phyloP scores from a whole-genome alignment of 2,888 invertebrate genomes.

The Elegia similella region DNA sequence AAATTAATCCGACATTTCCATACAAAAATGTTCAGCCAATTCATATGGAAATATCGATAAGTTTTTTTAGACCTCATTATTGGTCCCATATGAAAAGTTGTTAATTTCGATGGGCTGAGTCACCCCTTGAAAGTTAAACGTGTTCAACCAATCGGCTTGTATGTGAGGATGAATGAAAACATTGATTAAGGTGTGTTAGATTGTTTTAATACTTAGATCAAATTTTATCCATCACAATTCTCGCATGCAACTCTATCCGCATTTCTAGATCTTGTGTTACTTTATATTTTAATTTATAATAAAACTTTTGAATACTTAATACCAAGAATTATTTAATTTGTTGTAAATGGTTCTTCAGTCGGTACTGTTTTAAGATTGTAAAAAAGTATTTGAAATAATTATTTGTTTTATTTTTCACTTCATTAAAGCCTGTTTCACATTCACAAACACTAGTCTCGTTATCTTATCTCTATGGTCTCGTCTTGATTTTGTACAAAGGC shows the following conservation, averaged over 20 bases:
- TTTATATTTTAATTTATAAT: constrained; percentile 50
- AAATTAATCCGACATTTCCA: no score
- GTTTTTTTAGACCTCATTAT: no score
- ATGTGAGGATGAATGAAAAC: no score
- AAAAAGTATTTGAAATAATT: constrained; percentile 54
- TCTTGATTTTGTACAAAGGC: no score
- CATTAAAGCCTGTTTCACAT: neutral
- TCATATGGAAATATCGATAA: no score
- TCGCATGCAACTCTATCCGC: constrained; percentile 45
- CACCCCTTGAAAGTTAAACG: no score
- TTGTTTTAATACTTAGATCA: constrained; percentile 4
- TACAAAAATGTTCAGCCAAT: no score
- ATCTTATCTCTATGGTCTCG: no score
- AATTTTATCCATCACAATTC: constrained; percentile 32
- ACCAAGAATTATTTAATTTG: constrained; percentile 61
- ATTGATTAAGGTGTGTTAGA: neutral
- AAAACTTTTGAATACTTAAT: constrained; percentile 57
- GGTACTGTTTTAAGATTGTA: constrained; percentile 55
- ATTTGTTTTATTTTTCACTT: constrained; percentile 39
- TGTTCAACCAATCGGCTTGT: no score
- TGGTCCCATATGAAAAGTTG: no score
- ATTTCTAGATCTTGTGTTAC: constrained; percentile 53
- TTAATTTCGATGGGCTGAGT: no score
- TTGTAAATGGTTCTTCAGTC: constrained; percentile 64
- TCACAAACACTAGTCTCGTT: no score